Base-by-base conservation (phyloP, 2,797 vertebrate genomes). In the Fistularia tabacaria region DNA sequence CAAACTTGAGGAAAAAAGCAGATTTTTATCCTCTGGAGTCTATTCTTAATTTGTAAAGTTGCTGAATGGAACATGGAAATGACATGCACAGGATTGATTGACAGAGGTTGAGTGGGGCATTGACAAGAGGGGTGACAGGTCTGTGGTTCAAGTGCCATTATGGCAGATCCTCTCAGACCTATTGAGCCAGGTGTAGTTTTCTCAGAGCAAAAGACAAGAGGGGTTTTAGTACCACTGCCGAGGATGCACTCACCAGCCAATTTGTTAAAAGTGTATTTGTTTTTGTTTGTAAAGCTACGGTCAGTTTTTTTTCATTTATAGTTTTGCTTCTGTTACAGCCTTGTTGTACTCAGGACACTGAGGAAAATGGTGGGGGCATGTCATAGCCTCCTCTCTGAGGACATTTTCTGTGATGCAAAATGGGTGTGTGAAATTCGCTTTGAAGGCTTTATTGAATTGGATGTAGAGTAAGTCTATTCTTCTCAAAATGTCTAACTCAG, bases 351-450 rank as follows among this genome's bases (percentile, higher is more conserved):
- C 78, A 65, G 77, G 79, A 80, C 73, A 76, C 60, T 80, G 77
- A 80, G 83, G 76, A 84, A 88, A 81, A 61, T 76, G 71, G 79
- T 46, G 53, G 62, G 61, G 66, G 81, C 72, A 85, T 75, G 82
- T 79, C 53, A 46, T 81, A 3, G 25, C 25, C 25, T 25, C 5
- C 73, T 55, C 69, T 75, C 75, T 80, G 69, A 76, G 85, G 74
- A 55, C 83, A 80, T 83, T 85, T 87, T 87, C 80, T 84, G 77
- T 77, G 74, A 82, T 60, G 46, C 84, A 87, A 88, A 86, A 82
- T 65, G 71, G 64, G 66, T 77, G 80, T 82, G 79, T 80, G 84
- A 85, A 88, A 88, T 87, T 81, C 84, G 77, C 80, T 74, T 84
- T 38, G 84, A 77, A 71, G 84, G 73, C 80, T 86, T 85, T 82